A percentile compares a stretch with the other conserved stretches of the same genome.
Evolutionary conservation across 2,113 vertebrate genomes (phyloP).

Genomic region (Synchiropus splendidus): DNA sequence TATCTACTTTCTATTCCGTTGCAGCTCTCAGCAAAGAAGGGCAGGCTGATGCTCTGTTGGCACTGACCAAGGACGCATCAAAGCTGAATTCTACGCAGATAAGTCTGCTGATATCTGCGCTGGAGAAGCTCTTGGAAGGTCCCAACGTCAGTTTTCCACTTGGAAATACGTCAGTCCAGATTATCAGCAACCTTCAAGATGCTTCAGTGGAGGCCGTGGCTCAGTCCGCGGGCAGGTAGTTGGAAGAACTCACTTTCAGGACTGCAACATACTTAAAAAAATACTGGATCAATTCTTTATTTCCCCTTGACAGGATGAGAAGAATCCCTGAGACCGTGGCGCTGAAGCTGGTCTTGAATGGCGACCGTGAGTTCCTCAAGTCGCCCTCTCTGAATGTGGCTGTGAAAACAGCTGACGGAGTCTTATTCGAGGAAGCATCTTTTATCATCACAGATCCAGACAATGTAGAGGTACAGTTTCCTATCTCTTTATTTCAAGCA

Average conservation of each 20-base stretch:
- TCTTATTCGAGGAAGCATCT: constrained; percentile 63
- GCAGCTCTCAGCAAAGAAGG: constrained; percentile 13
- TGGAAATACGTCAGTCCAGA: constrained; percentile 61
- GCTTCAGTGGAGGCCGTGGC: constrained; percentile 57
- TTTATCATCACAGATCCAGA: constrained; percentile 73
- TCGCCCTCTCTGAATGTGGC: constrained; percentile 76
- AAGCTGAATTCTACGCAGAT: constrained; percentile 62
- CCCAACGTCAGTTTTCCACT: constrained; percentile 58
- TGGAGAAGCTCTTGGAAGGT: constrained; percentile 70
- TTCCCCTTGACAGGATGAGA: constrained; percentile 68
- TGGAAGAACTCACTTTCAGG: background rate
- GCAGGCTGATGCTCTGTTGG: constrained; percentile 36
- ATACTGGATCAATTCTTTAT: background rate
- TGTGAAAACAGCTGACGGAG: constrained; percentile 68
- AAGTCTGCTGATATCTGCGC: constrained; percentile 65
- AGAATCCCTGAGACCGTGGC: constrained; percentile 82
- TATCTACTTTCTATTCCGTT: background rate
- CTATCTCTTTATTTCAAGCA: background rate
- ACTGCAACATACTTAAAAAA: background rate
- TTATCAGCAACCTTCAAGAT: constrained; percentile 75
- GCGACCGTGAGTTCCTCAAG: constrained; percentile 53
- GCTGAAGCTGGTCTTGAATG: constrained; percentile 73
- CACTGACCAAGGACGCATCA: constrained; percentile 30
- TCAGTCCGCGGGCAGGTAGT: constrained; percentile 74
- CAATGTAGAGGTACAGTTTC: constrained; percentile 71